phyloP scores from a whole-genome alignment of 2,113 vertebrate genomes.

The Epinephelus fuscoguttatus region DNA sequence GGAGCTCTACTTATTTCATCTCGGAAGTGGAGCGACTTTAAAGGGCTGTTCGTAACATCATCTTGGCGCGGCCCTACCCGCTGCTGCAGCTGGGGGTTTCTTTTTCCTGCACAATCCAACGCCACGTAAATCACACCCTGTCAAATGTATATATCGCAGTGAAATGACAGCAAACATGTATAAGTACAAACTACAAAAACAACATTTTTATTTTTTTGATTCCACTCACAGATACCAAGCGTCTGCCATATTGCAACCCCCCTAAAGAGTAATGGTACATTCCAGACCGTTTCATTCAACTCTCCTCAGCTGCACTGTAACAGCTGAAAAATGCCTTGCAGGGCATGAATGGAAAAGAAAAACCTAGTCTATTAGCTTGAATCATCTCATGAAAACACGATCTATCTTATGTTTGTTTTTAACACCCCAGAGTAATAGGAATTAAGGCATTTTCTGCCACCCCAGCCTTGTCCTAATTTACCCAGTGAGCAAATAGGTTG shows the following conservation, averaged over 20 bases:
- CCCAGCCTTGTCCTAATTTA: not conserved
- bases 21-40: conserved; percentile 79
- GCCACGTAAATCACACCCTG: not conserved
- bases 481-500: conserved; percentile 2
- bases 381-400: conserved; percentile 21
- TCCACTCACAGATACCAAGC: accelerated
- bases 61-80: conserved; percentile 64
- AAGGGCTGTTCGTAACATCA: conserved; percentile 75
- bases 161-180: accelerated
- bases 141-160: accelerated
- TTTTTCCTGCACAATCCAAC: not conserved
- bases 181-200: accelerated
- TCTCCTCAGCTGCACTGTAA: conserved; percentile 61
- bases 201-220: not conserved
- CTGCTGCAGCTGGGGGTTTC: not conserved
- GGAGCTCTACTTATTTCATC: conserved; percentile 66
- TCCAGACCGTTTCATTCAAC: conserved; percentile 77
- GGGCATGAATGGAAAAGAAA: conserved; percentile 78
- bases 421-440: not conserved
- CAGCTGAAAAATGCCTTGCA: conserved; percentile 73
- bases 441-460: not conserved
- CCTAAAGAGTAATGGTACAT: conserved; percentile 59
- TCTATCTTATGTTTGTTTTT: not conserved
- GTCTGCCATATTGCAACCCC: not conserved
- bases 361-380: conserved; percentile 12